Percentiles rank a stretch among this genome's conserved stretches.
Evolutionary conservation across 2,113 vertebrate species (phyloP).

Genomic region (Gavia stellata): DNA sequence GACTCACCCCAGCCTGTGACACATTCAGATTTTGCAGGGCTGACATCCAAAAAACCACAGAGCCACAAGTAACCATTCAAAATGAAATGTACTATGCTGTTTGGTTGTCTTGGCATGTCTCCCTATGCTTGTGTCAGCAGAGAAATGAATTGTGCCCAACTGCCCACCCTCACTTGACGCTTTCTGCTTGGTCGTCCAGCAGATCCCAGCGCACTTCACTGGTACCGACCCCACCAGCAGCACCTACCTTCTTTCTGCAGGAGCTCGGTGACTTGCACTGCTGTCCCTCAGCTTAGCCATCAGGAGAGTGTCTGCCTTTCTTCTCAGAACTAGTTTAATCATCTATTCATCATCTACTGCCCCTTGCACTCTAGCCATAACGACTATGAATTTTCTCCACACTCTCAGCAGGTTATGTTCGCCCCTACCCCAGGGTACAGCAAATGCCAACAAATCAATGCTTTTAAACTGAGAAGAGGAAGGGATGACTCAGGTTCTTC

Average conservation of each 20-base stretch:
- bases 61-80: neutral
- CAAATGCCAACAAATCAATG: neutral
- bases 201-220: neutral
- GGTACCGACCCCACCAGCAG: neutral
- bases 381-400: neutral
- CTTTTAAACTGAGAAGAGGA: neutral
- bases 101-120: neutral
- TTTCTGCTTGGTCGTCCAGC: neutral
- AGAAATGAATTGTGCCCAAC: neutral
- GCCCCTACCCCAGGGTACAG: neutral
- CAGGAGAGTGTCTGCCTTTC: neutral
- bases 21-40: neutral
- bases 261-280: neutral
- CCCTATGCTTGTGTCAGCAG: neutral
- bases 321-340: neutral
- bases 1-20: neutral
- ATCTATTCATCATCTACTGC: neutral
- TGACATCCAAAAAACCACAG: neutral
- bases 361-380: neutral
- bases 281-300: neutral
- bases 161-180: rapidly evolving
- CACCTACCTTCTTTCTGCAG: neutral
- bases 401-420: neutral
- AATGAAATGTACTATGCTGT: neutral
- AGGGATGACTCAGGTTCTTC: neutral